Percentiles rank a stretch among this genome's conserved stretches.
These are phyloP conservation scores for Crotalus helleri DNA, from an alignment of 2,113 vertebrate species.

Conservation along the genomic window DNA sequence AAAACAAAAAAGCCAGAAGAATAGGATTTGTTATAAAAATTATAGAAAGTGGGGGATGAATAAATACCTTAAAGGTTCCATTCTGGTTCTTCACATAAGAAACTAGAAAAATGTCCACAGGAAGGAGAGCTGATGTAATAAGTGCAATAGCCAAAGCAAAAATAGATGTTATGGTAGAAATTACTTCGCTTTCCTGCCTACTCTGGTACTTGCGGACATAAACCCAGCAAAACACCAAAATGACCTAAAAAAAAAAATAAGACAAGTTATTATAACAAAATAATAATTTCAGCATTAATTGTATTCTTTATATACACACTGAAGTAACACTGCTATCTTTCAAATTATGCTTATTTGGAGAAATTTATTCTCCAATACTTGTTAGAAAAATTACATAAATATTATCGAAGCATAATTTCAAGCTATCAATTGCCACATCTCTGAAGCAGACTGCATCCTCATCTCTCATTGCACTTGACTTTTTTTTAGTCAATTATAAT, in stretches of 20 bases:
- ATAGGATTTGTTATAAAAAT: neutral
- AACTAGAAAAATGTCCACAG: slow-evolving; percentile 97
- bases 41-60: neutral
- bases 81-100: slow-evolving; percentile 96
- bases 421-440: neutral
- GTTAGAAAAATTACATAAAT: neutral
- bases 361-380: neutral
- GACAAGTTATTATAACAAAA: neutral
- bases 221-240: slow-evolving; percentile 93
- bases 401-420: neutral
- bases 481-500: neutral
- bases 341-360: neutral
- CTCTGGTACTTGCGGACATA: slow-evolving; percentile 97
- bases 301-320: neutral
- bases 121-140: slow-evolving; percentile 93
- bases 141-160: slow-evolving; percentile 90
- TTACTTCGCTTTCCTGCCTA: slow-evolving; percentile 91
- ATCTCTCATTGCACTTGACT: neutral
- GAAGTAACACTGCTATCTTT: neutral
- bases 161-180: slow-evolving; percentile 96
- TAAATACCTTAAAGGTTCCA: slow-evolving; percentile 93
- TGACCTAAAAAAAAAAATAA: slow-evolving; percentile 73
- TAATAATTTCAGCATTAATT: neutral
- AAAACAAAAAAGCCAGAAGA: neutral
- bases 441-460: neutral